A percentile compares a stretch with the other conserved stretches of the same genome.
Conservation (phyloP, 1,140 invertebrate genomes). For the Drosophila navojoa region DNA sequence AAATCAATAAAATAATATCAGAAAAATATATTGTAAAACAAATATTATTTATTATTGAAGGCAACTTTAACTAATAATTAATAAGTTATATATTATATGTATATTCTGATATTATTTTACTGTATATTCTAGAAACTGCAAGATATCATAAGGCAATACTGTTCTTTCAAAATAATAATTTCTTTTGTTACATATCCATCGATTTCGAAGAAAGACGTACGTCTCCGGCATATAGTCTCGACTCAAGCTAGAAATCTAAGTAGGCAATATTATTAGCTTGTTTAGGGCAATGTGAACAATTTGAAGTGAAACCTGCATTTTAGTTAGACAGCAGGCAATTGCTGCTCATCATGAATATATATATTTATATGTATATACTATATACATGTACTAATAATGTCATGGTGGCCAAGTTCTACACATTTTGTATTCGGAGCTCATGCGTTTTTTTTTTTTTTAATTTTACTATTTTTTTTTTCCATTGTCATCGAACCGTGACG, state of each 20-base stretch:
- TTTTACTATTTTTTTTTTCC: slow-evolving; percentile 56
- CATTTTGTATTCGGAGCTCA: slow-evolving; percentile 57
- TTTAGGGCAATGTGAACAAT: background rate
- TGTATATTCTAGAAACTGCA: no score
- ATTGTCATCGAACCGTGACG: slow-evolving; percentile 78
- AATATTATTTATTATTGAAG: no score
- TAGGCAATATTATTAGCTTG: background rate
- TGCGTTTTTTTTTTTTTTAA: slow-evolving; percentile 30
- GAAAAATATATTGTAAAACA: no score
- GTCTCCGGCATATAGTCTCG: background rate
- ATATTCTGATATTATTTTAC: no score
- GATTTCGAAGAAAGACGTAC: no score
- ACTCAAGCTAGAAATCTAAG: background rate
- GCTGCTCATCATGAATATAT: slow-evolving; percentile 20
- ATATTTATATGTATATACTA: slow-evolving; percentile 5
- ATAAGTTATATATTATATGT: no score
- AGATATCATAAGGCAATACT: no score
- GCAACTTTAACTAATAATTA: no score
- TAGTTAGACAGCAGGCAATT: slow-evolving; percentile 40
- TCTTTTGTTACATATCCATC: no score
- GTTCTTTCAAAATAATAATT: no score
- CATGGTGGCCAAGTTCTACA: slow-evolving; percentile 22
- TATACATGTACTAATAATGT: slow-evolving; percentile 1
- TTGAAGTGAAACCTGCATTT: slow-evolving; percentile 43
- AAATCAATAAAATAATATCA: no score